Evolutionary conservation across 30 jellyfish, hydroid and myxozoan genomes (phyloP).

Genomic region (Pelagia noctiluca): DNA sequence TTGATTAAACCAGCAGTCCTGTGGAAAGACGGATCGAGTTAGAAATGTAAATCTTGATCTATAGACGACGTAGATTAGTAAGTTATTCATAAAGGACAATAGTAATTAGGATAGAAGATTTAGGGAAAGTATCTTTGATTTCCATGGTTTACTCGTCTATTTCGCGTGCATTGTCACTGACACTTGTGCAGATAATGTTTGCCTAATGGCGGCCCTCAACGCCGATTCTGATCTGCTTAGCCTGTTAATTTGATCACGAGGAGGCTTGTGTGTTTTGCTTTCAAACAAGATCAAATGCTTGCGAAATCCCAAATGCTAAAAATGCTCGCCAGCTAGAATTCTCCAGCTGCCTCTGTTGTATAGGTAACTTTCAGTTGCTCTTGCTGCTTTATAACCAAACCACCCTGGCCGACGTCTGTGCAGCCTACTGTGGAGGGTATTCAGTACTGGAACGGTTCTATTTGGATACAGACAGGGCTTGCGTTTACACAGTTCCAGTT

Average conservation of each 20-base stretch:
- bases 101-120: conserved; percentile 12
- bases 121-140: not conserved
- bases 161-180: conserved; percentile 37
- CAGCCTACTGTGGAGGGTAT: no score
- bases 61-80: not conserved
- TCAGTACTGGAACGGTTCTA: no score
- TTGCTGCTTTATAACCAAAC: no score
- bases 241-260: not conserved
- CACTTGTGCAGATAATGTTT: not conserved
- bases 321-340: no score
- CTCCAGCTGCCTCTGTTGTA: no score
- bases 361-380: no score
- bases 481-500: no score
- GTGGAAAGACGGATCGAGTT: not conserved
- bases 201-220: conserved; percentile 10
- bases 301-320: no score
- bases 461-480: no score
- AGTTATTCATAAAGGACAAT: not conserved
- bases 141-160: conserved; percentile 62
- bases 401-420: no score
- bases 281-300: not conserved
- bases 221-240: not conserved
- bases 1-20: no score
- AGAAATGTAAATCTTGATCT: not conserved
- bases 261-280: conserved; percentile 9